These are phyloP conservation scores for Dendroctonus valens DNA, from an alignment of 1,140 invertebrate genomes.

Conservation along the genomic window DNA sequence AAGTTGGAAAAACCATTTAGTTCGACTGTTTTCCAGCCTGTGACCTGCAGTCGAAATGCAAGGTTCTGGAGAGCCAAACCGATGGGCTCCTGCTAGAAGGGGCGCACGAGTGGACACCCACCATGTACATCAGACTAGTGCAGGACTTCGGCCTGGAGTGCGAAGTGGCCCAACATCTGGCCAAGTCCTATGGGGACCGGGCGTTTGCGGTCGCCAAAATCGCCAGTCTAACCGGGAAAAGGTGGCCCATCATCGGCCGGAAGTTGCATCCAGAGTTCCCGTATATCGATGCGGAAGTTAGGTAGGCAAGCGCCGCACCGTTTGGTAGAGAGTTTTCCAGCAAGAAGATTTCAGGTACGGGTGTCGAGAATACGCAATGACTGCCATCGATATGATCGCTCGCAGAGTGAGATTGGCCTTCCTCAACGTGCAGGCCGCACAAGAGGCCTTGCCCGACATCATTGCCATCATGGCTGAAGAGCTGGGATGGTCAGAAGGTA, in stretches of 20 bases:
- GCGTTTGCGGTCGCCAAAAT: slow-evolving; percentile 97
- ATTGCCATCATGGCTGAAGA: slow-evolving; percentile 97
- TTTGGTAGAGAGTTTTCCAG: background rate
- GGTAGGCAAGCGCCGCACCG: slow-evolving; percentile 11
- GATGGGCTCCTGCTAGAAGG: slow-evolving; percentile 91
- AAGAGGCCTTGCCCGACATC: slow-evolving; percentile 90
- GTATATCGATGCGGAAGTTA: slow-evolving; percentile 92
- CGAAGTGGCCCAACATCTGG: slow-evolving; percentile 94
- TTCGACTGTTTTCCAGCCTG: slow-evolving; percentile 56
- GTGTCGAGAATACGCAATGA: slow-evolving; percentile 92
- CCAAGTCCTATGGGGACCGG: slow-evolving; percentile 95
- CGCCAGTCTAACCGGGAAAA: slow-evolving; percentile 88
- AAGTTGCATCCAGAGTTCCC: slow-evolving; percentile 97
- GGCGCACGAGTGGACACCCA: slow-evolving; percentile 94
- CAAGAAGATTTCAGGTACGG: slow-evolving; percentile 73
- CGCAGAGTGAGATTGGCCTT: slow-evolving; percentile 90
- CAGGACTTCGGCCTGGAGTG: slow-evolving; percentile 87
- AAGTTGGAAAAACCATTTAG: background rate
- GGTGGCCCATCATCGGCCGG: slow-evolving; percentile 95
- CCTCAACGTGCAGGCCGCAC: slow-evolving; percentile 93
- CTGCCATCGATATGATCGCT: slow-evolving; percentile 95
- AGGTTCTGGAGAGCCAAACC: slow-evolving; percentile 71
- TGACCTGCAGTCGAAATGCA: slow-evolving; percentile 68
- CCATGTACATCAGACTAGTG: slow-evolving; percentile 96
- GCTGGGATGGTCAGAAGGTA: slow-evolving; percentile 84